Conservation (phyloP, 1,140 invertebrate species). For the Ceratina japonica region DNA sequence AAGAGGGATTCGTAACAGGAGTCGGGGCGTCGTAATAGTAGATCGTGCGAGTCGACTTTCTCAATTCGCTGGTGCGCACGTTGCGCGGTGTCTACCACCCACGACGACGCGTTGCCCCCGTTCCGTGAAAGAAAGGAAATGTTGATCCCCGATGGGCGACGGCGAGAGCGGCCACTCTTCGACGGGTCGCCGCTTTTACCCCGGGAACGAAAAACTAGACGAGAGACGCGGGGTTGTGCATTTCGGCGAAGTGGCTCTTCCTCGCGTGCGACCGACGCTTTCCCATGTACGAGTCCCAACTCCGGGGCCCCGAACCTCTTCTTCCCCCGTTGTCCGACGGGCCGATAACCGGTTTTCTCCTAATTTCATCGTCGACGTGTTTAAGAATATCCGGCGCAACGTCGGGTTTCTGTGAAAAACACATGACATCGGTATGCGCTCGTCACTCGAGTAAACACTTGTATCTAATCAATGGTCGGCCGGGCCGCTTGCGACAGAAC, state of each 20-base stretch:
- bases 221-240: slow-evolving; percentile 12
- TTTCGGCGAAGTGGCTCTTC: slow-evolving; percentile 27
- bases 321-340: not conserved
- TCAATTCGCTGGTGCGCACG: slow-evolving; percentile 5
- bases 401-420: slow-evolving; percentile 28
- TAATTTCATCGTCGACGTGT: slow-evolving; percentile 30
- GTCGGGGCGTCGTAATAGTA: slow-evolving; percentile 12
- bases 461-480: slow-evolving; percentile 48
- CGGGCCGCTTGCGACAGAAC: slow-evolving; percentile 43
- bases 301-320: not conserved
- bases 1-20: not conserved
- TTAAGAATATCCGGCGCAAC: slow-evolving; percentile 15
- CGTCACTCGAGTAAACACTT: slow-evolving; percentile 48
- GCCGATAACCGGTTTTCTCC: slow-evolving; percentile 42
- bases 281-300: not conserved
- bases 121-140: slow-evolving; percentile 40
- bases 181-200: slow-evolving; percentile 16
- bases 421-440: slow-evolving; percentile 39
- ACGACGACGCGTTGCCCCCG: slow-evolving; percentile 29
- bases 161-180: too few species aligned
- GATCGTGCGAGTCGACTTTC: slow-evolving; percentile 22
- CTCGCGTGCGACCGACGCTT: not conserved
- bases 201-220: slow-evolving; percentile 36
- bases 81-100: slow-evolving; percentile 23
- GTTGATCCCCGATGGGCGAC: slow-evolving; percentile 18